A percentile compares a stretch with the other conserved stretches of the same genome.
These are phyloP conservation scores for Dryobota labecula DNA, from an alignment of 2,888 invertebrate species.

Conservation along the genomic window DNA sequence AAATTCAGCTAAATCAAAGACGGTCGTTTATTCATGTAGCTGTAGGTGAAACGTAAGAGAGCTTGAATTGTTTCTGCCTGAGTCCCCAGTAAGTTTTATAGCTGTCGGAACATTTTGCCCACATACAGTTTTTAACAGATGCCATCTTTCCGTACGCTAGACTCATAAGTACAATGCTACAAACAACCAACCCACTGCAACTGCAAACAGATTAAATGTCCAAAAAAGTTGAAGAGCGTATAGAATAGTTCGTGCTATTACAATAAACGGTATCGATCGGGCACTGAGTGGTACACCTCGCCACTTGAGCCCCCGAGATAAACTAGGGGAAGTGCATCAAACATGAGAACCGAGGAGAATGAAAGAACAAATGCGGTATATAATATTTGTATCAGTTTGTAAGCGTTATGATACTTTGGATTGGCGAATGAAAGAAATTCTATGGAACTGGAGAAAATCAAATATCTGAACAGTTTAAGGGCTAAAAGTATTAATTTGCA, in stretches of 20 bases:
- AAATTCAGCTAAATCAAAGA: background rate
- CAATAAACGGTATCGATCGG: conserved; percentile 70
- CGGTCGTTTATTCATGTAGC: too few relatives aligned
- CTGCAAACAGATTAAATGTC: conserved; percentile 35
- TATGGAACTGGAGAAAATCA: background rate
- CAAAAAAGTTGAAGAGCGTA: conserved; percentile 41
- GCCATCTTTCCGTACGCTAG: background rate
- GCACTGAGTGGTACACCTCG: conserved; percentile 70
- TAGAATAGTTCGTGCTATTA: conserved; percentile 59
- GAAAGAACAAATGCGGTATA: conserved; percentile 60
- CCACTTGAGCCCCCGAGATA: conserved; percentile 71
- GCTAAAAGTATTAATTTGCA: background rate
- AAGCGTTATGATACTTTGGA: background rate
- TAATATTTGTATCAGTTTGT: background rate
- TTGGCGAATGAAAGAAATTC: background rate
- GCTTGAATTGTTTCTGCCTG: background rate
- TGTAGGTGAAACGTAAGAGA: background rate
- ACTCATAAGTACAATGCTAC: conserved; percentile 6
- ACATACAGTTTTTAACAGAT: conserved; percentile 19
- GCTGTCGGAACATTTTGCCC: background rate
- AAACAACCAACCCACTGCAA: conserved; percentile 2
- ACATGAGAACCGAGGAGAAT: conserved; percentile 14
- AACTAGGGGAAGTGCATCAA: conserved; percentile 72
- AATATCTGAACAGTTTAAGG: too few relatives aligned
- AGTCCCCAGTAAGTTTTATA: background rate